These are phyloP conservation scores for Macrocentrus cingulum DNA, from an alignment of 1,140 invertebrate genomes.

Conservation along the genomic window DNA sequence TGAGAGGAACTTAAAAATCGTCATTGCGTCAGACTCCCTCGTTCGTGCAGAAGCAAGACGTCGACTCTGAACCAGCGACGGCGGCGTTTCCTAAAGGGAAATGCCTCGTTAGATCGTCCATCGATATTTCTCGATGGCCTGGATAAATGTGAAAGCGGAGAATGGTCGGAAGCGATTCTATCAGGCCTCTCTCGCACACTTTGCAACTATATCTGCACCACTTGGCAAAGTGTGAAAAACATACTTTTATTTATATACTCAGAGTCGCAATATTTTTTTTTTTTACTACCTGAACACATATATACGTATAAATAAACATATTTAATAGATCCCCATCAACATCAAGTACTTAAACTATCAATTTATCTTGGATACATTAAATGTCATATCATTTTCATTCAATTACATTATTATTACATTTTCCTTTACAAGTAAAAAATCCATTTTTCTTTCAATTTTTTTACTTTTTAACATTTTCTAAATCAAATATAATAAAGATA, in stretches of 20 bases:
- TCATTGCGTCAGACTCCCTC: constrained; percentile 4
- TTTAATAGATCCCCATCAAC: too few relatives aligned
- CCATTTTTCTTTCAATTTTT: too few relatives aligned
- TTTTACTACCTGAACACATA: too few relatives aligned
- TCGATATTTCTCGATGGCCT: constrained; percentile 26
- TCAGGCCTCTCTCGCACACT: constrained; percentile 10
- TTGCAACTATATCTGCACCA: not conserved
- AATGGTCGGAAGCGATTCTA: constrained; percentile 27
- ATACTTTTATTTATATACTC: constrained; percentile 11
- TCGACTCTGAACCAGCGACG: not conserved
- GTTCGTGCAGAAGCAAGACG: constrained; percentile 11
- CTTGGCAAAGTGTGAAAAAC: constrained; percentile 13
- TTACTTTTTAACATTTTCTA: too few relatives aligned
- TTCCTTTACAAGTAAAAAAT: too few relatives aligned
- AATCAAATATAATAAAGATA: too few relatives aligned
- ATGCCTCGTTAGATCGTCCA: constrained; percentile 27
- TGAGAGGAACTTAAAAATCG: not conserved
- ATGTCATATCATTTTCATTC: too few relatives aligned
- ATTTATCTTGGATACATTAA: too few relatives aligned
- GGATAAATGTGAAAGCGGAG: constrained; percentile 27
- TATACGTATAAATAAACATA: too few relatives aligned
- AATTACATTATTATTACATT: too few relatives aligned
- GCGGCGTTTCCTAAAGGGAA: constrained; percentile 25
- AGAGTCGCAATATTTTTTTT: too few relatives aligned
- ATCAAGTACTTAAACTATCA: too few relatives aligned